Conservation (phyloP, 2,113 vertebrate species). For the Mobula birostris region DNA sequence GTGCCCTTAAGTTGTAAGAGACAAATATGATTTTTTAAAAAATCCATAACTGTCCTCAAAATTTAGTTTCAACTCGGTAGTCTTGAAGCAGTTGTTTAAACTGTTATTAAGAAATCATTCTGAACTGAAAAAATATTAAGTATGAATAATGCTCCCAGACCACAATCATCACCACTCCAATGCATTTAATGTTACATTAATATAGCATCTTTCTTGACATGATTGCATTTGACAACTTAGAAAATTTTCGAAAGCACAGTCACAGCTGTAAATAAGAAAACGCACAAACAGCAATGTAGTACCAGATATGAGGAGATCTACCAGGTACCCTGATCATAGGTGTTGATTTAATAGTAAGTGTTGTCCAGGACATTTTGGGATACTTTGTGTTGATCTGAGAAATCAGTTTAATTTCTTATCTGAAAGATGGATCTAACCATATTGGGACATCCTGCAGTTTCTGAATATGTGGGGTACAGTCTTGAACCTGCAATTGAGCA, state of each 20-base stretch:
- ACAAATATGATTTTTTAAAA: slow-evolving; percentile 23
- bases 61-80: background rate
- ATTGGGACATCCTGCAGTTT: background rate
- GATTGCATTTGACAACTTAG: background rate
- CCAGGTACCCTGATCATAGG: background rate
- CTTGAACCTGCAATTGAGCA: background rate
- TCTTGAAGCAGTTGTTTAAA: background rate
- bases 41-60: background rate
- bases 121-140: background rate
- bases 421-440: background rate
- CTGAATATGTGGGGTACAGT: no score
- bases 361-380: background rate
- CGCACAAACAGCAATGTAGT: background rate
- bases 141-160: background rate
- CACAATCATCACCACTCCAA: background rate
- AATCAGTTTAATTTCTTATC: background rate
- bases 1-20: slow-evolving; percentile 29
- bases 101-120: background rate
- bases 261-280: background rate
- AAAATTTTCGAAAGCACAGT: background rate
- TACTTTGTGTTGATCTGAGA: background rate
- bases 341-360: background rate
- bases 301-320: background rate
- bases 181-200: background rate
- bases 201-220: background rate